A percentile compares a stretch with the other conserved stretches of the same genome.
Conservation (phyloP, 2,797 vertebrate genomes). For the Carcharodon carcharias region DNA sequence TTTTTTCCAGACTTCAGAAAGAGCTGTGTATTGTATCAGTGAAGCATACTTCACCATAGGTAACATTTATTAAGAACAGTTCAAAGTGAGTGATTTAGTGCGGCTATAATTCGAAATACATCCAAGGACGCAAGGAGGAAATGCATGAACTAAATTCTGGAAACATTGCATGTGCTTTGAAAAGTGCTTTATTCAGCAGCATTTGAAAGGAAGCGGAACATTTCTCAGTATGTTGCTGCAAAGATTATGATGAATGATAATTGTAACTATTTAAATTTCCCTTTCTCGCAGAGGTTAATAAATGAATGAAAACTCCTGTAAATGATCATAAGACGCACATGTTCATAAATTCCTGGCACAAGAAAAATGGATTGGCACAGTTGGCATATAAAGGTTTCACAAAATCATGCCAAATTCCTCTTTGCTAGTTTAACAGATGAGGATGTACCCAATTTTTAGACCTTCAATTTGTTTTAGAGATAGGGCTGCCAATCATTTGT, state of each 20-base stretch:
- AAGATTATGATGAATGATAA: conserved; percentile 20
- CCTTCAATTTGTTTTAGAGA: background rate
- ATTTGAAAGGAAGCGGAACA: background rate
- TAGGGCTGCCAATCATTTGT: background rate
- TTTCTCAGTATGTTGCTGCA: background rate
- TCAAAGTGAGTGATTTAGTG: conserved; percentile 37
- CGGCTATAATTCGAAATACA: background rate
- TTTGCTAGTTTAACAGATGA: background rate
- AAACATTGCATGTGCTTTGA: background rate
- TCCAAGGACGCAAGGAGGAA: background rate
- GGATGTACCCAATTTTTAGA: background rate
- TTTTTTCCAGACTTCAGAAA: conserved; percentile 10
- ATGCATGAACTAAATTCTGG: background rate
- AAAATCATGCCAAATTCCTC: background rate
- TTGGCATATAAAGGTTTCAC: background rate
- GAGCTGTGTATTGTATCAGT: conserved; percentile 35
- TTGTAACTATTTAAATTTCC: background rate
- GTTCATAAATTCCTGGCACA: background rate
- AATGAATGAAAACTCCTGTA: background rate
- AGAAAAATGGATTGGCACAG: background rate
- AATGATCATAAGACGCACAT: background rate
- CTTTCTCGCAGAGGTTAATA: background rate
- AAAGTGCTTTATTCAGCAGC: conserved; percentile 14
- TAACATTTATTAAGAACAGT: conserved; percentile 11
- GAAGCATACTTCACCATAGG: background rate